phyloP scores from a whole-genome alignment of 2,888 invertebrate genomes.

The Arrhopalites spinosus region DNA sequence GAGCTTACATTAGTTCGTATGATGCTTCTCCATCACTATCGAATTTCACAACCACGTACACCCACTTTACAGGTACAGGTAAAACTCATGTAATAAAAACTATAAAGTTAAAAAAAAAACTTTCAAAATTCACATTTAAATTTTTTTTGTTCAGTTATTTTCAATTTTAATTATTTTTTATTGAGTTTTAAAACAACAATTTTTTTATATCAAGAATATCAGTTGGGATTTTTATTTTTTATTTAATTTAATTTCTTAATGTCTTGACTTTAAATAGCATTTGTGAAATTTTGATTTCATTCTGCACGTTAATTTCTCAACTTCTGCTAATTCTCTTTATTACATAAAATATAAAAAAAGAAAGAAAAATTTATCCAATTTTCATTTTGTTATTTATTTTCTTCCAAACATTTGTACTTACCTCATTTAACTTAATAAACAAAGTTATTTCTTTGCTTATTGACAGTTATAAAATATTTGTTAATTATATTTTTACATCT shows the following conservation, averaged over 20 bases:
- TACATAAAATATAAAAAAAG: neutral
- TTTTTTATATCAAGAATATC: neutral
- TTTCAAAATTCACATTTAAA: neutral
- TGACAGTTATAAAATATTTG: too few relatives aligned
- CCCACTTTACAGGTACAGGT: constrained; percentile 57
- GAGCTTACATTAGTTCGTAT: constrained; percentile 57
- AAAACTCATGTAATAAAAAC: neutral
- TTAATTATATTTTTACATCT: too few relatives aligned
- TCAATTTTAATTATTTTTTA: neutral
- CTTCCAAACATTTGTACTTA: too few relatives aligned
- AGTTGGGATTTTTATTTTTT: neutral
- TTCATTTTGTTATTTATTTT: too few relatives aligned
- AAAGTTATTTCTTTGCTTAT: too few relatives aligned
- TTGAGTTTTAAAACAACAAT: neutral
- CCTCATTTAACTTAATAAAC: too few relatives aligned
- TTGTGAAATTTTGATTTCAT: too few relatives aligned
- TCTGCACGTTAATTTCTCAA: too few relatives aligned
- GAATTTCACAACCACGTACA: constrained; percentile 57
- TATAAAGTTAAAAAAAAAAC: neutral
- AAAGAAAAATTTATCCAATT: neutral
- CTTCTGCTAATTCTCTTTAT: too few relatives aligned
- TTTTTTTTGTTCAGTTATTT: neutral
- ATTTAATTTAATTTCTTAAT: too few relatives aligned
- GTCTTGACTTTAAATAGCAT: too few relatives aligned
- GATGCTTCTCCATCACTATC: constrained; percentile 57